These are phyloP conservation scores for Sylvilagus bachmani DNA, from an alignment of 2,113 vertebrate genomes.

Conservation along the genomic window DNA sequence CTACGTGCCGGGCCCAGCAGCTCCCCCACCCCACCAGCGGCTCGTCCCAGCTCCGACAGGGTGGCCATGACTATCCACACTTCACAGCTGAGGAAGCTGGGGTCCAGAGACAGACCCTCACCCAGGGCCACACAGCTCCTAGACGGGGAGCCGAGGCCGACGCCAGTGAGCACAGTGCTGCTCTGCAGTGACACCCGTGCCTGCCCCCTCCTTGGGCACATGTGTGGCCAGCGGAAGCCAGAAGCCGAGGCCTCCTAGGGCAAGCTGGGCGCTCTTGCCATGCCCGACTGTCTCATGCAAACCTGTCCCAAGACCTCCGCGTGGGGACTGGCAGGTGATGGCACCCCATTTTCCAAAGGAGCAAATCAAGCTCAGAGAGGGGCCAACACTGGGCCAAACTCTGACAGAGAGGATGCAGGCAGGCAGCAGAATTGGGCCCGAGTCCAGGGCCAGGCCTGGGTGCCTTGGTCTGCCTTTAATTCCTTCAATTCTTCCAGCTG, in stretches of 20 bases:
- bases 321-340: not conserved
- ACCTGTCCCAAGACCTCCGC: not conserved
- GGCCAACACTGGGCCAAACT: not conserved
- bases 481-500: not conserved
- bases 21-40: no score
- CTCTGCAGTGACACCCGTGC: not conserved
- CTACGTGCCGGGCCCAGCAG: rapidly evolving
- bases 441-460: not conserved
- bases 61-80: not conserved
- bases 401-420: not conserved
- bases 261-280: no score
- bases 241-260: no score
- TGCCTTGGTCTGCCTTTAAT: not conserved
- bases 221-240: no score
- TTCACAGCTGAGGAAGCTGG: not conserved
- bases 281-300: no score
- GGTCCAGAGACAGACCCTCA: not conserved
- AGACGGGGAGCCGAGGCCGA: rapidly evolving
- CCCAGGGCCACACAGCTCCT: not conserved
- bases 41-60: not conserved
- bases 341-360: not conserved
- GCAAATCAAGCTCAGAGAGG: not conserved
- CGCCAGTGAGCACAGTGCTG: rapidly evolving
- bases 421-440: no score
- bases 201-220: no score